Evolutionary conservation across 2,113 vertebrate genomes (phyloP).

Genomic region (Ammodytes dubius): DNA sequence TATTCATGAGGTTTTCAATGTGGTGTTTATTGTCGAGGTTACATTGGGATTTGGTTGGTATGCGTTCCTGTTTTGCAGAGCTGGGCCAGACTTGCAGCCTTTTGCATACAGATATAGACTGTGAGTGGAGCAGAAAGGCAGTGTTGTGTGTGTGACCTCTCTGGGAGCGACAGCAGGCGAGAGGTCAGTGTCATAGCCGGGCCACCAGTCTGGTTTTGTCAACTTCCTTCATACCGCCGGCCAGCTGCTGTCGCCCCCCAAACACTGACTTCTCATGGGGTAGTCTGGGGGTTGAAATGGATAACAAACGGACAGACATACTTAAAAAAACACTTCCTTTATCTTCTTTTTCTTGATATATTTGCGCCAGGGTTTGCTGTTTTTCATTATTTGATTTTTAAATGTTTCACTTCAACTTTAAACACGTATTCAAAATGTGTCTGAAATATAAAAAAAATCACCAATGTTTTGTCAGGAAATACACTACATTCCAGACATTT

Average conservation of each 20-base stretch:
- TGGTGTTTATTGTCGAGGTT: not conserved
- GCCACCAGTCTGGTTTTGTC: constrained; percentile 73
- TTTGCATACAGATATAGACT: constrained; percentile 5
- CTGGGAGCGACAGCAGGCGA: constrained; percentile 61
- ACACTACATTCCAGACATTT: not conserved
- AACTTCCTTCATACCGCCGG: constrained; percentile 66
- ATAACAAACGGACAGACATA: not conserved
- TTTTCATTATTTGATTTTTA: not conserved
- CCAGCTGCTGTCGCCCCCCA: constrained; percentile 75
- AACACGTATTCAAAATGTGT: not conserved
- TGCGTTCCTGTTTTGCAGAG: constrained; percentile 11
- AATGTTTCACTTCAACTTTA: not conserved
- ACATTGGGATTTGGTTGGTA: not conserved
- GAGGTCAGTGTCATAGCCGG: constrained; percentile 75
- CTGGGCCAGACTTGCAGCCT: not conserved
- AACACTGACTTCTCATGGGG: constrained; percentile 29
- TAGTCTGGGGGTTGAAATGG: constrained; percentile 2
- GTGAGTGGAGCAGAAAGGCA: constrained; percentile 49
- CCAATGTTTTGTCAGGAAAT: not conserved
- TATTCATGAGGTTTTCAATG: too few relatives aligned
- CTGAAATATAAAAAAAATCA: not conserved
- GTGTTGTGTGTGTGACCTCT: constrained; percentile 71
- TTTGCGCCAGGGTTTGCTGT: not conserved
- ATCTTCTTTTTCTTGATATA: not conserved
- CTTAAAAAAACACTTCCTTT: not conserved